Evolutionary conservation across 2,113 vertebrate genomes (phyloP).

Genomic region (Dascyllus trimaculatus): DNA sequence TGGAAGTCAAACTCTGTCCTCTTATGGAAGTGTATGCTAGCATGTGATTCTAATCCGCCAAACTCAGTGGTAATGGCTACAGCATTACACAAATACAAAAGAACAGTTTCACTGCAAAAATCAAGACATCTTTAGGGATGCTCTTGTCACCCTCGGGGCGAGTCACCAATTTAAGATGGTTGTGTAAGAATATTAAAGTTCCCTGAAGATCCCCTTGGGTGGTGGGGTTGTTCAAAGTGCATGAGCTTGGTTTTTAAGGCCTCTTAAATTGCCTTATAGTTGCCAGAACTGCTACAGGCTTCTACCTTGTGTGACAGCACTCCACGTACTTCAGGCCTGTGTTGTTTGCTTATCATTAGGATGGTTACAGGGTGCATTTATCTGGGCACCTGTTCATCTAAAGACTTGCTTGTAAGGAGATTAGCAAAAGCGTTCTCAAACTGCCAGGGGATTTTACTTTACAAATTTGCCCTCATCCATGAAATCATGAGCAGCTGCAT

Average conservation of each 20-base stretch:
- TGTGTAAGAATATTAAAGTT: constrained; percentile 65
- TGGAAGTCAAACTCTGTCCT: constrained; percentile 40
- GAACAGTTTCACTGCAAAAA: constrained; percentile 32
- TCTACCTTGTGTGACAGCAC: constrained; percentile 10
- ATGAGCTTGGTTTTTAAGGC: constrained; percentile 34
- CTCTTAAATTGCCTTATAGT: constrained; percentile 14
- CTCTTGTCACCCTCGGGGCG: constrained; percentile 35
- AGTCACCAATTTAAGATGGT: constrained; percentile 46
- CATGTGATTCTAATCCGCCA: constrained; percentile 52
- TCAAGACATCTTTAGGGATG: constrained; percentile 54
- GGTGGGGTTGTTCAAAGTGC: constrained; percentile 52
- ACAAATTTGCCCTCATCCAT: constrained; percentile 32
- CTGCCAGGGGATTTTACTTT: constrained; percentile 44
- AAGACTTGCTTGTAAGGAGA: constrained; percentile 37
- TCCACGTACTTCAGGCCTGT: neutral
- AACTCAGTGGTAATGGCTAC: constrained; percentile 29
- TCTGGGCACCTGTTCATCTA: constrained; percentile 48
- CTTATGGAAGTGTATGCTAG: constrained; percentile 7
- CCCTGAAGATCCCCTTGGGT: constrained; percentile 50
- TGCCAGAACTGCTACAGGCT: constrained; percentile 34
- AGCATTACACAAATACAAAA: constrained; percentile 39
- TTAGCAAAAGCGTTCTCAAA: constrained; percentile 51
- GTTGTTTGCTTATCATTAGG: constrained; percentile 50
- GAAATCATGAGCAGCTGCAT: constrained; percentile 30
- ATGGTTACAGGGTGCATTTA: constrained; percentile 43